Evolutionary conservation across 2,113 vertebrate species (phyloP).

Genomic region (Notarius quadriscutis): DNA sequence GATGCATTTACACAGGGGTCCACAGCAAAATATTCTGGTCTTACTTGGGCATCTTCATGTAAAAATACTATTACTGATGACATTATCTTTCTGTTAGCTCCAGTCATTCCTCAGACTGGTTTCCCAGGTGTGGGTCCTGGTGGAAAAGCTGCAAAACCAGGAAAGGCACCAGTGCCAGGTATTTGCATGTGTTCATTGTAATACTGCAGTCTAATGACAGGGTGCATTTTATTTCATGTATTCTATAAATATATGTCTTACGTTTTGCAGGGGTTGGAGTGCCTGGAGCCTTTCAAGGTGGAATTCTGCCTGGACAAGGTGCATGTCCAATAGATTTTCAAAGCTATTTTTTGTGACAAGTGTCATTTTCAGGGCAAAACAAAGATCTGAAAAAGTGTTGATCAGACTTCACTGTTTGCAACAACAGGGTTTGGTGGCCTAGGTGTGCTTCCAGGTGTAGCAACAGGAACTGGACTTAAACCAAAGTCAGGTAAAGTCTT

Average conservation of each 20-base stretch:
- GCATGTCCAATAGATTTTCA: slow-evolving; percentile 13
- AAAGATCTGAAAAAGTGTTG: neutral
- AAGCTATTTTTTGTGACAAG: neutral
- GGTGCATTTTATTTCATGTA: neutral
- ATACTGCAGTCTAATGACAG: neutral
- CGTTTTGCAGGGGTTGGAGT: slow-evolving; percentile 69
- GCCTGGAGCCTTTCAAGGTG: slow-evolving; percentile 76
- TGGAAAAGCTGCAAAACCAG: slow-evolving; percentile 71
- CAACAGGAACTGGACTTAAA: slow-evolving; percentile 85
- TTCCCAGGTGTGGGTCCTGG: slow-evolving; percentile 68
- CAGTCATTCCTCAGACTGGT: slow-evolving; percentile 75
- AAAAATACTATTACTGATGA: neutral
- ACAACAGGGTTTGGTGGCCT: slow-evolving; percentile 81
- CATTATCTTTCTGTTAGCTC: slow-evolving; percentile 56
- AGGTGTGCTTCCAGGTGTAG: slow-evolving; percentile 91
- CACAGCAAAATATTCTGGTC: neutral
- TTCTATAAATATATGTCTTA: neutral
- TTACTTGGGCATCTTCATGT: neutral
- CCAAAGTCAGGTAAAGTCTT: slow-evolving; percentile 75
- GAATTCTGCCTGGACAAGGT: slow-evolving; percentile 73
- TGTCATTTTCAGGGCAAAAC: neutral
- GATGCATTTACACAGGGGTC: neutral
- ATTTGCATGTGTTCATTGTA: neutral
- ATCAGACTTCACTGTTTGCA: neutral
- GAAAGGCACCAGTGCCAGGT: slow-evolving; percentile 68